Evolutionary conservation across 2,888 invertebrate species (phyloP).

Genomic region (Protophormia terraenovae): DNA sequence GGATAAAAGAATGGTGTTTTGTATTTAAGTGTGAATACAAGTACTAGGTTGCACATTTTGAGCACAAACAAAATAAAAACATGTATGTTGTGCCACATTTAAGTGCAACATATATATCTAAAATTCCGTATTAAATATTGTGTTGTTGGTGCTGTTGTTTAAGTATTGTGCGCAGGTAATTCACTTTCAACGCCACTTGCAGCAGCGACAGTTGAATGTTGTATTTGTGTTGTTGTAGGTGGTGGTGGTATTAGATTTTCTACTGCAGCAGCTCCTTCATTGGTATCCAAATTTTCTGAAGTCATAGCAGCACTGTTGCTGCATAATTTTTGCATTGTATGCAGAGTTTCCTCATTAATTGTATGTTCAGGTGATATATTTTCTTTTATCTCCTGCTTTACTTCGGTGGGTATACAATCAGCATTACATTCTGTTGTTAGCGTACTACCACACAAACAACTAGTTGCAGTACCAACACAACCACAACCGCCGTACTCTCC

Average conservation of each 20-base stretch:
- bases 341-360: slow-evolving; percentile 78
- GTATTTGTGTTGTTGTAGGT: slow-evolving; percentile 26
- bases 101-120: neutral
- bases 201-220: slow-evolving; percentile 36
- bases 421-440: slow-evolving; percentile 71
- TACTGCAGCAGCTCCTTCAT: slow-evolving; percentile 9
- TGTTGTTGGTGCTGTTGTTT: slow-evolving; percentile 33
- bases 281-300: slow-evolving; percentile 2
- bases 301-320: slow-evolving; percentile 56
- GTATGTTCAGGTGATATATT: slow-evolving; percentile 86
- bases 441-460: slow-evolving; percentile 43
- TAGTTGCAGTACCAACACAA: slow-evolving; percentile 12
- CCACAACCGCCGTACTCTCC: slow-evolving; percentile 24
- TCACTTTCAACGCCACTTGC: slow-evolving; percentile 51
- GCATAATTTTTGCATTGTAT: slow-evolving; percentile 75
- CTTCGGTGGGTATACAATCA: slow-evolving; percentile 83
- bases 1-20: neutral
- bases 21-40: neutral
- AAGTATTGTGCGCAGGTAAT: slow-evolving; percentile 62
- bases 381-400: slow-evolving; percentile 84
- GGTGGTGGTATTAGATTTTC: neutral
- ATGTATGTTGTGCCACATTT: neutral
- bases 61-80: neutral
- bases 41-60: neutral
- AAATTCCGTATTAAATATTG: slow-evolving; percentile 19